These are phyloP conservation scores for Lasioglossum albipes DNA, from an alignment of 1,140 invertebrate species.

Conservation along the genomic window DNA sequence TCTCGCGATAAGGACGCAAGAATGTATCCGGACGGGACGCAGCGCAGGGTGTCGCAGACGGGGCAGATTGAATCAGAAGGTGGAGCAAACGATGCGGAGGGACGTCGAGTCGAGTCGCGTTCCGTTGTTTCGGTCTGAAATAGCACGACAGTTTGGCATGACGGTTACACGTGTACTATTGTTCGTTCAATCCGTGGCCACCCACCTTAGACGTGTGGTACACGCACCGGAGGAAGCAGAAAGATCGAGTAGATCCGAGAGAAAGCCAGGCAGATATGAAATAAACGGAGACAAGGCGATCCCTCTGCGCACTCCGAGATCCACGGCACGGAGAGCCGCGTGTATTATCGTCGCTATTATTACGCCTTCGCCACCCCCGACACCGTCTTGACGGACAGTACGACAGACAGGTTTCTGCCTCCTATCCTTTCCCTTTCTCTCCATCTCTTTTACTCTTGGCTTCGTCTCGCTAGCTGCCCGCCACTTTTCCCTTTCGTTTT, in stretches of 20 bases:
- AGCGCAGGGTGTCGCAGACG: background rate
- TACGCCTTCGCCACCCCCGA: slow-evolving; percentile 63
- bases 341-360: slow-evolving; percentile 70
- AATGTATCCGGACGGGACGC: background rate
- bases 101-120: slow-evolving; percentile 34
- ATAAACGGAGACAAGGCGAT: slow-evolving; percentile 22
- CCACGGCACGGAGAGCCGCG: slow-evolving; percentile 11
- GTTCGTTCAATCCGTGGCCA: slow-evolving; percentile 67
- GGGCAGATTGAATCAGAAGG: slow-evolving; percentile 33
- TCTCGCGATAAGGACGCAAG: background rate
- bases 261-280: slow-evolving; percentile 25
- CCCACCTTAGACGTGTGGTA: slow-evolving; percentile 61
- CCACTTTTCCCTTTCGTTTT: background rate
- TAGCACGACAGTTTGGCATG: slow-evolving; percentile 68
- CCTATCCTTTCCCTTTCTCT: slow-evolving; percentile 6
- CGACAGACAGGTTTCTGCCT: slow-evolving; percentile 36
- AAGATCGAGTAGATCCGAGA: slow-evolving; percentile 44
- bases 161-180: slow-evolving; percentile 72
- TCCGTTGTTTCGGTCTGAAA: slow-evolving; percentile 58
- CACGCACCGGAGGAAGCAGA: slow-evolving; percentile 14
- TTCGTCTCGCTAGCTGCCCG: background rate
- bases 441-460: background rate
- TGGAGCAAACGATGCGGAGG: slow-evolving; percentile 21
- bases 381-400: slow-evolving; percentile 50
- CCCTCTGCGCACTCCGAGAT: slow-evolving; percentile 23